A percentile compares a stretch with the other conserved stretches of the same genome.
Evolutionary conservation across 2,113 vertebrate genomes (phyloP).

Genomic region (Nothobranchius kuhntae): DNA sequence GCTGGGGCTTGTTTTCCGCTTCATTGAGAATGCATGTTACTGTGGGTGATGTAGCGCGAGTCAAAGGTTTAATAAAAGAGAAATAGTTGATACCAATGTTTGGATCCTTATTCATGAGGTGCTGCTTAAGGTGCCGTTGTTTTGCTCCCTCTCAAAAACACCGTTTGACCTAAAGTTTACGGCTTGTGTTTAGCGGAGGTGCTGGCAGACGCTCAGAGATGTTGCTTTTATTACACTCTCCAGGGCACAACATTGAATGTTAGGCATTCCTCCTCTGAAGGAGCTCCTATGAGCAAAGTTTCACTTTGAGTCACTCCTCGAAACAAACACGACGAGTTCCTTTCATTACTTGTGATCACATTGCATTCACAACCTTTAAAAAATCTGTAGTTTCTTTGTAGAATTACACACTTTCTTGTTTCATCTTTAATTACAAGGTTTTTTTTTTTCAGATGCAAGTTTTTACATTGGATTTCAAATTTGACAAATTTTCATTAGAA

Average conservation of each 20-base stretch:
- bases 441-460: too few species aligned
- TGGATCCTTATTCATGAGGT: neutral
- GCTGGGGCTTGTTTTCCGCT: constrained; percentile 13
- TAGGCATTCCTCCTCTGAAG: neutral
- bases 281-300: neutral
- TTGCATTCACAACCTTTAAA: too few species aligned
- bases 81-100: neutral
- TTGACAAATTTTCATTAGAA: too few species aligned
- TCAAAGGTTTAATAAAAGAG: neutral
- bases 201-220: neutral
- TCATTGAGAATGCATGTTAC: constrained; percentile 6
- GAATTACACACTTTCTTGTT: too few species aligned
- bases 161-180: constrained; percentile 6
- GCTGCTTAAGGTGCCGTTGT: neutral
- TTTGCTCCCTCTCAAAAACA: neutral
- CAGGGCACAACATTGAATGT: neutral
- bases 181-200: constrained; percentile 1
- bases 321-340: neutral
- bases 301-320: neutral
- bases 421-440: too few species aligned
- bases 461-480: too few species aligned
- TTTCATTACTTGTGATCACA: too few species aligned
- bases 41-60: neutral
- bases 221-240: constrained; percentile 4
- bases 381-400: too few species aligned